These are phyloP conservation scores for Xestia sexstrigata DNA, from an alignment of 2,888 invertebrate species.

Conservation along the genomic window DNA sequence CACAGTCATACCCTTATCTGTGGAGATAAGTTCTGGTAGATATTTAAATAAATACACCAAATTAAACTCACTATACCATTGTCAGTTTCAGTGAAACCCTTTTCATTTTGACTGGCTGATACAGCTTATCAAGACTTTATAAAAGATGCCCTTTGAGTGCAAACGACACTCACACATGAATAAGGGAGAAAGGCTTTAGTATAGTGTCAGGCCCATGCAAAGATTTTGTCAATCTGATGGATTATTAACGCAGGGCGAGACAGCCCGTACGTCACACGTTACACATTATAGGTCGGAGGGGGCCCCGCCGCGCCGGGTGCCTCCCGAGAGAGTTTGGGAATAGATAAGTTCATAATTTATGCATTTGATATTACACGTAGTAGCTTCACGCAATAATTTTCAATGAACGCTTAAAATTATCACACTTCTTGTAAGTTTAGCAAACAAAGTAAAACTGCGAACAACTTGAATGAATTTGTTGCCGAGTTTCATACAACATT, in stretches of 20 bases:
- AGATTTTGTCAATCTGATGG: conserved; percentile 84
- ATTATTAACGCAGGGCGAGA: conserved; percentile 79
- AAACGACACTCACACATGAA: conserved; percentile 66
- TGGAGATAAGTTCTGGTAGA: conserved; percentile 46
- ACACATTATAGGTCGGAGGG: conserved; percentile 73
- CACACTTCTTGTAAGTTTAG: conserved; percentile 38
- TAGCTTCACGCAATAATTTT: conserved; percentile 67
- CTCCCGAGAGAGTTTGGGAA: conserved; percentile 72
- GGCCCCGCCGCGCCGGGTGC: conserved; percentile 66
- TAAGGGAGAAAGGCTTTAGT: conserved; percentile 69
- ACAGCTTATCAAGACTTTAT: conserved; percentile 75
- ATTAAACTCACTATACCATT: conserved; percentile 62
- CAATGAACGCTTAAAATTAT: conserved; percentile 56
- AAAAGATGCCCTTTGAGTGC: conserved; percentile 72
- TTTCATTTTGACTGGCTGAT: conserved; percentile 73
- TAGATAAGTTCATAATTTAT: conserved; percentile 84
- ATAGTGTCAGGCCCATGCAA: conserved; percentile 69
- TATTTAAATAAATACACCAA: conserved; percentile 69
- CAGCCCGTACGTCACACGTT: conserved; percentile 75
- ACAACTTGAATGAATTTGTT: conserved; percentile 41
- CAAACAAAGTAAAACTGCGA: conserved; percentile 53
- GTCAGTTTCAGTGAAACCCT: conserved; percentile 72
- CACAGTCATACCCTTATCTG: conserved; percentile 48
- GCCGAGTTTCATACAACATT: conserved; percentile 30
- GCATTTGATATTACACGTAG: conserved; percentile 77